Base-by-base conservation (phyloP, 1,140 invertebrate species). In the Arctopsyche grandis region DNA sequence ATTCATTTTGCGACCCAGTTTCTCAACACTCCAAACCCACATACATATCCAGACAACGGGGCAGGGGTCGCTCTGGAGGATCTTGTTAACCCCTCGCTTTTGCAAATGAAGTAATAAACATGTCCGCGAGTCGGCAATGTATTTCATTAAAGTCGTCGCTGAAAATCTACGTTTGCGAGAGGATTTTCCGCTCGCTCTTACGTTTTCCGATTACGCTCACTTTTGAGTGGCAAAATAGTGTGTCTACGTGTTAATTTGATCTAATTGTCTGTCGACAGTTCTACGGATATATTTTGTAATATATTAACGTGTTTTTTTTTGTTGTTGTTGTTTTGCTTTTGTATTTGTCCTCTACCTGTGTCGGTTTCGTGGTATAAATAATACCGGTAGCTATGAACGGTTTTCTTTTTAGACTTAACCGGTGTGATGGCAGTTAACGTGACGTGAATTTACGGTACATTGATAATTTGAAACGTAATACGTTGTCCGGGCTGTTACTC, bases 391-490 rank as follows among this genome's bases (percentile, higher is more conserved):
- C 29, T 1, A 38, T 38, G 29, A 38, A 1, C 56, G 56, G 16
- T 60, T 60, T 60, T 60, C 56, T 60, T 60, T 71, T 52, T 48
- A 60, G 22, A 43, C 43, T 21, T 48, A 60, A n/a, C 52, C 43
- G 73, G 29, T 75, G 19, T 38, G 73, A 75, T 75, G 48, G 43
- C 44, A 75, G 73, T 75, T 48, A 75, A 75, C 73, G 46, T 58
- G 43, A 75, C 73, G 73, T 75, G 73, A 75, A 75, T 75, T 75
- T 58, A 75, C 73, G 73, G 73, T 75, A 75, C 52, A 75, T 75
- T 75, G 73, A 75, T 60, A 48, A 75, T 75, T 75, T 58, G 38
- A 56, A 44, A 75, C 73, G 73, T 75, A 75, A 75, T 75, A 60
- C 73, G 73, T 75, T 58, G 29, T 10, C 73, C 22, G 52, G n/a